Evolutionary conservation across 1,140 invertebrate species (phyloP), one percentile per base, ranked within the genome.

Genomic region (Apolygus lucorum): DNA sequence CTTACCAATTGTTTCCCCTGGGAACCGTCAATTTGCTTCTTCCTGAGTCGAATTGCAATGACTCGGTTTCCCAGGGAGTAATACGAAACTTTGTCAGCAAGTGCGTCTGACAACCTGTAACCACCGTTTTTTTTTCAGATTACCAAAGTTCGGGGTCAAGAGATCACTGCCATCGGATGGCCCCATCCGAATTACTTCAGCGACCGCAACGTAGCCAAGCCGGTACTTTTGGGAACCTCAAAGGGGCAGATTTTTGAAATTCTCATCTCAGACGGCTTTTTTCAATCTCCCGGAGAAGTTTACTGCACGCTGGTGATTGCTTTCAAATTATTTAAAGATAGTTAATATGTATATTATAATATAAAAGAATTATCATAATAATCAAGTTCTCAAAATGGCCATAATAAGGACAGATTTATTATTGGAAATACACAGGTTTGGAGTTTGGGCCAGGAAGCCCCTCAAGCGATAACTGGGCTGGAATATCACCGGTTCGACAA

Each of bases 241-340:
- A 91, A 90, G 77, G 95, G 94, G 24, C 78, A 93, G n/a, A 90
- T 98, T 73, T 88, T 95, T 79, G 95, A 97, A 78, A 92, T 90
- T 1, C 93, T 96, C 78, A 82, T 98, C 52, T 85, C 85, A 28
- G 80, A 86, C 25, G 88, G 90, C 74, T 90, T 92, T 65, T 92
- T 91, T 78, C 84, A 85, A 72, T 86, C 86, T 0, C 88, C 86
- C 75, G 79, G 87, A 67, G 91, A 95, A 76, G 87, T 90, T 74
- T 93, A 93, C 81, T 90, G 90, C 82, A 92, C 90, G 82, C 92
- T 95, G 84, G 91, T 95, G 83, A 76, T 73, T 67, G 26, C 62
- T 67, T 68, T 66, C 52, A 25, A 22, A 54, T 29, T 62, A 11
- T 63, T 22, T 62, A n/a, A 63, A 62, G 28, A 69, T 42, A 62